Percentiles rank a stretch among this genome's conserved stretches.
phyloP scores from a whole-genome alignment of 2,797 vertebrate genomes.

The Orientallactaga sibirica region DNA sequence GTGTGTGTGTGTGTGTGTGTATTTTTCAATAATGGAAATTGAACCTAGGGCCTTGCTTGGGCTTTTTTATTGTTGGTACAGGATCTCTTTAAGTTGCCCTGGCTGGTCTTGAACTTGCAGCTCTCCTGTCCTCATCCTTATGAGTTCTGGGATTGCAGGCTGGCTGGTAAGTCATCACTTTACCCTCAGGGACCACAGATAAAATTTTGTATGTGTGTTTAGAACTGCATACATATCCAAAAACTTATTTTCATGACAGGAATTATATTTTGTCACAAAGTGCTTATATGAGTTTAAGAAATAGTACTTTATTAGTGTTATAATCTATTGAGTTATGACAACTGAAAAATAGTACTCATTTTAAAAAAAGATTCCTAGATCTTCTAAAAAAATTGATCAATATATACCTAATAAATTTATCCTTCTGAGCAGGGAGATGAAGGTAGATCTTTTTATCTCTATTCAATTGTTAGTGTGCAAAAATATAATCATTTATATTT shows the following conservation, averaged over 20 bases:
- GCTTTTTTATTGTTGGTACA: not conserved
- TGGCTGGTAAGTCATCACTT: not conserved
- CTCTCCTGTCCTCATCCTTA: not conserved
- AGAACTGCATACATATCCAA: too few relatives aligned
- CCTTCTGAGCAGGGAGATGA: too few relatives aligned
- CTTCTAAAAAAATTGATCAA: too few relatives aligned
- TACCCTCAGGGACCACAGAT: too few relatives aligned
- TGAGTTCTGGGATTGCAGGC: not conserved
- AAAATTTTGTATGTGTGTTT: too few relatives aligned
- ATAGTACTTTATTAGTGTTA: slow-evolving; percentile 29
- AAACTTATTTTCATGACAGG: too few relatives aligned
- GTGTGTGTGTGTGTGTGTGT: not conserved
- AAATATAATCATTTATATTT: too few relatives aligned
- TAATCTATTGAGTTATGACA: not conserved
- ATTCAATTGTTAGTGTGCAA: too few relatives aligned
- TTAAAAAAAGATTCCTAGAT: not conserved
- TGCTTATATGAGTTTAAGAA: slow-evolving; percentile 34
- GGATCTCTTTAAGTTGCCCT: not conserved
- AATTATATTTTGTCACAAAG: not conserved
- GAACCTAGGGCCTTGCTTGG: not conserved
- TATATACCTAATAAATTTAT: too few relatives aligned
- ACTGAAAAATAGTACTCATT: not conserved
- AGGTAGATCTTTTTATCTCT: too few relatives aligned
- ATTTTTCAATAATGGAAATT: not conserved
- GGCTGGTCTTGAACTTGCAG: not conserved